phyloP scores from a whole-genome alignment of 2,113 vertebrate species.

The Otocyon megalotis region DNA sequence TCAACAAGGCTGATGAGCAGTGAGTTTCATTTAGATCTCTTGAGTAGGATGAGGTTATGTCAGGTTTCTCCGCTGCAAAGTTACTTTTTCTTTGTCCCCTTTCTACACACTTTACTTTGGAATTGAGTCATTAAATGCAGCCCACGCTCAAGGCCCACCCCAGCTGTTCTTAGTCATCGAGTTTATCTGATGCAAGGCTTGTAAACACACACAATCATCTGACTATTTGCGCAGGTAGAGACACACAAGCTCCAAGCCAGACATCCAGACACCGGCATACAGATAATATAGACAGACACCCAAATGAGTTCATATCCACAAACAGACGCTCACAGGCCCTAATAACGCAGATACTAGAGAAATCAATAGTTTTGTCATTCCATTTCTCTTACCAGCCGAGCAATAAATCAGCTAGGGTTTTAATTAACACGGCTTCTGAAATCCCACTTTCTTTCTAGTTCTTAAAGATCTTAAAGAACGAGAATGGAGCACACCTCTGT shows the following conservation, averaged over 20 bases:
- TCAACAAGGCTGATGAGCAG: neutral
- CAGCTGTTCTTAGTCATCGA: constrained; percentile 22
- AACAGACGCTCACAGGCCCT: neutral
- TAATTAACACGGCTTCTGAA: constrained; percentile 44
- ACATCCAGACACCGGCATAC: neutral
- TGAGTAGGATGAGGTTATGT: neutral
- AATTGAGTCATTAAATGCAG: neutral
- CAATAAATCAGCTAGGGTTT: constrained; percentile 49
- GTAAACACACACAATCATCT: neutral
- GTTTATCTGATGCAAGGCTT: neutral
- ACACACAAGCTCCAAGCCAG: neutral
- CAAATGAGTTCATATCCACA: neutral
- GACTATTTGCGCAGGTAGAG: neutral
- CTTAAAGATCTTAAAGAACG: neutral
- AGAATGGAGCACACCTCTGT: neutral
- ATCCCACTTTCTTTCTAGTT: constrained; percentile 24
- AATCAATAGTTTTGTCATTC: constrained; percentile 52
- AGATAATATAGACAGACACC: neutral
- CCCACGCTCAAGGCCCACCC: neutral
- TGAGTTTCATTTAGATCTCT: neutral
- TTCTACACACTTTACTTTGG: neutral
- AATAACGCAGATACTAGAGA: neutral
- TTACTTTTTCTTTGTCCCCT: neutral
- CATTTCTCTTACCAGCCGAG: neutral
- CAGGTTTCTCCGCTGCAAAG: neutral